Evolutionary conservation across 1,140 invertebrate genomes (phyloP), one percentile per base, ranked within the genome.

Genomic region (Scaptomyza hsui): DNA sequence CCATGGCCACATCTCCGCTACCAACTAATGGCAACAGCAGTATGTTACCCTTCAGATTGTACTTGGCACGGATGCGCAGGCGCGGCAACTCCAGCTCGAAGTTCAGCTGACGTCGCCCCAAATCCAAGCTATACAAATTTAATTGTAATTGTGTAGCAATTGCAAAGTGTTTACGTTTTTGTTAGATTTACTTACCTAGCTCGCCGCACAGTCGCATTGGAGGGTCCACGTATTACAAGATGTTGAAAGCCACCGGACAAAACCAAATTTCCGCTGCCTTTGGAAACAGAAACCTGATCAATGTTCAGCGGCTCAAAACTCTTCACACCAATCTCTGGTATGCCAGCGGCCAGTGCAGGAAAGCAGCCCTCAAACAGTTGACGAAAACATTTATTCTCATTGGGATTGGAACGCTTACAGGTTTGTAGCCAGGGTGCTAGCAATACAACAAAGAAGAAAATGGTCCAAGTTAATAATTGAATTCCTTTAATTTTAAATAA

Each of bases 11-110:
- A 55, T 92, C 91, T 2, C 93, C 93, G 44, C 91, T 91, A 13
- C 93, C 93, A 3, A 93, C 85, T 12, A 94, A 65, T 1, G 93
- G 93, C 12, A 94, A 68, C 3, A 94, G 75, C n/a, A 94, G 72
- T 24, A 94, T 93, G 61, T 94, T 93, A 15, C 93, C 93, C 72
- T 93, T 93, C 1, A 94, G 78, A 79, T 93, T 93, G 65, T 94
- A 94, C 62, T 92, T 92, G 6, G 93, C 91, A 62, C 92, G 92
- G 6, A 94, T 93, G 4, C 92, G 91, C 16, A 94, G 90, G 1
- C 90, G 68, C 2, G 93, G 93, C 10, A 94, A 85, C 59, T 92
- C 89, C 7, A 94, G 82, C 29, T 93, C 93, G 42, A 94, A 93
- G 65, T 92, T 92, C 21, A 93, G 74, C 15, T 88, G 78, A 19